phyloP scores from a whole-genome alignment of 2,888 invertebrate genomes.

The Norana najaformis region DNA sequence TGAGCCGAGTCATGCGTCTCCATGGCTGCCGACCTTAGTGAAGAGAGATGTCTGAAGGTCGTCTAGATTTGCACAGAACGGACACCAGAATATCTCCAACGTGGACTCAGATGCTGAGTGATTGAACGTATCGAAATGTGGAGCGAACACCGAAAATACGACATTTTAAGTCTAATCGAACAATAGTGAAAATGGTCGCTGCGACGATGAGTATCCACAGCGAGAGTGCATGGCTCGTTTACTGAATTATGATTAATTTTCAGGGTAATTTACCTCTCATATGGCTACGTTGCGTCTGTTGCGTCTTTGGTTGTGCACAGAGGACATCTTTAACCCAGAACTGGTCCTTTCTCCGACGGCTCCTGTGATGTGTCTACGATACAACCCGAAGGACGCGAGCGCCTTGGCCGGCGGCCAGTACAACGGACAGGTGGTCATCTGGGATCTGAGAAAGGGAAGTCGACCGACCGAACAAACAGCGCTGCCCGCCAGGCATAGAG shows the following conservation, averaged over 20 bases:
- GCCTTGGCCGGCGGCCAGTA: constrained; percentile 35
- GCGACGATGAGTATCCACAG: background rate
- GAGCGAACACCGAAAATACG: background rate
- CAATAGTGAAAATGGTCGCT: background rate
- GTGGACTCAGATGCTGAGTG: too few species aligned
- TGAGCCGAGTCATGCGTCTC: too few species aligned
- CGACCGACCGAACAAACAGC: background rate
- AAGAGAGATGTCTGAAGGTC: too few species aligned
- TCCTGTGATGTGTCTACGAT: constrained; percentile 31
- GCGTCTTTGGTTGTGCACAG: background rate
- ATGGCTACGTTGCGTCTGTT: background rate
- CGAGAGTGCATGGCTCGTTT: background rate
- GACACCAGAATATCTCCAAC: too few species aligned
- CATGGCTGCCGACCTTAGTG: too few species aligned
- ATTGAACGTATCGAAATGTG: background rate
- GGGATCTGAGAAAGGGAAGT: constrained; percentile 25
- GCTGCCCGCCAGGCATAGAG: constrained; percentile 21
- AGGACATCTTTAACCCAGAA: constrained; percentile 34
- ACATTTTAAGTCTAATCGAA: background rate
- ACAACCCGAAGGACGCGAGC: constrained; percentile 35
- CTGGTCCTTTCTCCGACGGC: constrained; percentile 18
- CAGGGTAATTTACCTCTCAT: background rate
- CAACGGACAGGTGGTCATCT: constrained; percentile 35
- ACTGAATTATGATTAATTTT: background rate
- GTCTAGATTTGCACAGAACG: too few species aligned